These are phyloP conservation scores for Anguilla japonica DNA, from an alignment of 2,113 vertebrate genomes.

Conservation along the genomic window DNA sequence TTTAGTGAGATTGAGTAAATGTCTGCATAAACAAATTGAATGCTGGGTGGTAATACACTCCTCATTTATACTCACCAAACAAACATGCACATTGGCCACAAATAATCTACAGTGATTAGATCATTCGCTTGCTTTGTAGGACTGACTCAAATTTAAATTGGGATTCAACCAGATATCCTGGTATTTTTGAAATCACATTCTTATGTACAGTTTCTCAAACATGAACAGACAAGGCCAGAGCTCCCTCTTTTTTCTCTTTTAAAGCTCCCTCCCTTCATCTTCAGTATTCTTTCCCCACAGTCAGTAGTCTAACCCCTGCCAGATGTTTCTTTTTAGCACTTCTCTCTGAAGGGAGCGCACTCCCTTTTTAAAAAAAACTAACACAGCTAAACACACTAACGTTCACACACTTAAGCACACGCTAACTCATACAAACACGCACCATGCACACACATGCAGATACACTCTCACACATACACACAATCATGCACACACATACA, in stretches of 20 bases:
- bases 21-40: not conserved
- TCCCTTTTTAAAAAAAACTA: slow-evolving; percentile 61
- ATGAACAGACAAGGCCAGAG: slow-evolving; percentile 22
- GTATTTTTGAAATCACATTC: not conserved
- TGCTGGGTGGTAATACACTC: not conserved
- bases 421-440: slow-evolving; percentile 8
- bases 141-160: slow-evolving; percentile 4
- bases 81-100: not conserved
- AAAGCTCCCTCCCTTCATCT: slow-evolving; percentile 28
- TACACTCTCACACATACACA: slow-evolving; percentile 18
- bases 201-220: slow-evolving; percentile 36
- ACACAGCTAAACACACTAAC: slow-evolving; percentile 41
- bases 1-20: not conserved
- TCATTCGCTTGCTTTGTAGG: slow-evolving; percentile 23
- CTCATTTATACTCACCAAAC: not conserved
- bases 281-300: slow-evolving; percentile 32
- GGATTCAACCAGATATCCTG: not conserved
- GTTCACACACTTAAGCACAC: slow-evolving; percentile 21
- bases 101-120: not conserved
- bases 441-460: not conserved
- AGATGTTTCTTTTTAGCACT: slow-evolving; percentile 66
- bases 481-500: slow-evolving; percentile 3
- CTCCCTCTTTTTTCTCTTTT: slow-evolving; percentile 40
- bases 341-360: slow-evolving; percentile 51
- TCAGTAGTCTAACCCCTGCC: slow-evolving; percentile 42